A percentile compares a stretch with the other conserved stretches of the same genome.
Conservation (phyloP, 2,113 vertebrate genomes). For the Hypocryptadius cinnamomeus region DNA sequence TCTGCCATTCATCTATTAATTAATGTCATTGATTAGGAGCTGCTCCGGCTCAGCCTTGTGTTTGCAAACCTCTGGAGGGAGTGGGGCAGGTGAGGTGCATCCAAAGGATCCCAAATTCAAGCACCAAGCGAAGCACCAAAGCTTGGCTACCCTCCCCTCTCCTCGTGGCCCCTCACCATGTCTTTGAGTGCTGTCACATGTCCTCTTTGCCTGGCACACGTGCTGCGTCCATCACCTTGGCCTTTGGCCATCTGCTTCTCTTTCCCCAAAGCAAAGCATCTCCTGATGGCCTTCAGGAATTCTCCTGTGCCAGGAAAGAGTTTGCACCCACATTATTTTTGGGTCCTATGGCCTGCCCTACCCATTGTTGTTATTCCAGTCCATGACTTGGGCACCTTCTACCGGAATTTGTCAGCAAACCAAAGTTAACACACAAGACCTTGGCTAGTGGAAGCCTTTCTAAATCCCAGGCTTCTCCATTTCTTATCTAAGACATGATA, state of each 20-base stretch:
- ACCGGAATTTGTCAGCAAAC: neutral
- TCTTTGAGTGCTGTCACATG: neutral
- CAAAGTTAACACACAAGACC: neutral
- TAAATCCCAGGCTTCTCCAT: neutral
- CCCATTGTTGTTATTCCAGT: neutral
- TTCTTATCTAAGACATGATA: neutral
- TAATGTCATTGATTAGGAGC: slow-evolving; percentile 42
- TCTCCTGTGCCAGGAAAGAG: neutral
- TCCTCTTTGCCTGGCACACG: neutral
- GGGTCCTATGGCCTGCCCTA: neutral
- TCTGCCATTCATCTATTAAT: slow-evolving; percentile 28
- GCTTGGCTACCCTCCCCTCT: neutral
- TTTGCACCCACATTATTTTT: neutral
- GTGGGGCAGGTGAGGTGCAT: neutral
- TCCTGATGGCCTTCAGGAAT: neutral
- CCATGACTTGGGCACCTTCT: neutral
- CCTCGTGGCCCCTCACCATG: neutral
- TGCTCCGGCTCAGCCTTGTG: neutral
- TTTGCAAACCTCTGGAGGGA: neutral
- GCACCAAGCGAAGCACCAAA: neutral
- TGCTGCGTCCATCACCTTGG: neutral
- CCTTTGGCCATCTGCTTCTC: neutral
- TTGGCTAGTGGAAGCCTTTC: neutral
- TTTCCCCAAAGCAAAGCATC: neutral
- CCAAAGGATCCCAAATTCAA: neutral